Conservation (phyloP, 1,140 invertebrate species). For the Hyposmocoma kahamanoa region DNA sequence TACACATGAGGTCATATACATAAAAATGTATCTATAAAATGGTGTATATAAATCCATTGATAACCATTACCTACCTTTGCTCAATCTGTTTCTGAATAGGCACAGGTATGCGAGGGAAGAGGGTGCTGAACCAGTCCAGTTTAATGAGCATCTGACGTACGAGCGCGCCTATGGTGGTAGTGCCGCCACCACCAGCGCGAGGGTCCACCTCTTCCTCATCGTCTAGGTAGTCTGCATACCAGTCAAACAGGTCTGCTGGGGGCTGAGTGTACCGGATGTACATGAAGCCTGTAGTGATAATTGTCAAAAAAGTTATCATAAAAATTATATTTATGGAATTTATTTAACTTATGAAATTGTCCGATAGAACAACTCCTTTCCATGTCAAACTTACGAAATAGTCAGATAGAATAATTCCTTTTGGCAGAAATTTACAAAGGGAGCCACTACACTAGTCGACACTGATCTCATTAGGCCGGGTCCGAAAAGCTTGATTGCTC, state of each 20-base stretch:
- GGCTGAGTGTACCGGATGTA: conserved; percentile 95
- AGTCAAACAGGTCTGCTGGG: conserved; percentile 95
- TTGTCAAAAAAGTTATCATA: no score
- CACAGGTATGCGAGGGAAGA: conserved; percentile 99
- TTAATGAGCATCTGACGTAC: conserved; percentile 95
- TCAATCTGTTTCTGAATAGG: conserved; percentile 96
- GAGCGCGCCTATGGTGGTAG: conserved; percentile 96
- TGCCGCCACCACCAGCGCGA: conserved; percentile 96
- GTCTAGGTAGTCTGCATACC: conserved; percentile 97
- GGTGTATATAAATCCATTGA: not conserved
- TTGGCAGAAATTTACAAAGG: no score
- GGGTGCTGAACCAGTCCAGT: conserved; percentile 97
- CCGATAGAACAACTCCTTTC: no score
- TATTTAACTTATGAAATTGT: no score
- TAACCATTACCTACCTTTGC: conserved; percentile 69
- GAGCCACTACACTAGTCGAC: no score
- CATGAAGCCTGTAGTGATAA: conserved; percentile 75
- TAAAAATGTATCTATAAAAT: no score
- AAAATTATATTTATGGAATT: no score
- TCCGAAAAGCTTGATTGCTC: no score
- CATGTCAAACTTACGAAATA: no score
- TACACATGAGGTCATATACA: no score
- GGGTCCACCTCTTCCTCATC: conserved; percentile 98
- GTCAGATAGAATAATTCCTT: no score
- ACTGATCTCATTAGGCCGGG: no score